Percentiles rank a stretch among this genome's conserved stretches.
These are phyloP conservation scores for Drosophila cardini DNA, from an alignment of 1,140 invertebrate genomes.

Conservation along the genomic window DNA sequence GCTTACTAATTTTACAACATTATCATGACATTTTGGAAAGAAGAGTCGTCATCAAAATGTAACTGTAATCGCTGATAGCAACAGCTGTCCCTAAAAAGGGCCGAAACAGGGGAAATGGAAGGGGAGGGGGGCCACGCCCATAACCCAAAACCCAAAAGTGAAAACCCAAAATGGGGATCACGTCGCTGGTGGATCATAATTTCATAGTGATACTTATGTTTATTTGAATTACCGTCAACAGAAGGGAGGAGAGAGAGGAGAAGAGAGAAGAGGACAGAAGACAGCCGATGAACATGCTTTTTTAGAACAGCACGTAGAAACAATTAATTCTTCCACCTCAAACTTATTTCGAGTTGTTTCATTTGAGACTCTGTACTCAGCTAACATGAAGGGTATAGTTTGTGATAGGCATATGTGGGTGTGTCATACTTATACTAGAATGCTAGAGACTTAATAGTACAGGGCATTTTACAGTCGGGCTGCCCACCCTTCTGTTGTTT, in stretches of 20 bases:
- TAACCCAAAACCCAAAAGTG: not conserved
- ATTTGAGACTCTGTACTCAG: not conserved
- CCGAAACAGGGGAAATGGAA: slow-evolving; percentile 15
- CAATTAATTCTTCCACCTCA: slow-evolving; percentile 60
- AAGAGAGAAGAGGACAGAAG: not conserved
- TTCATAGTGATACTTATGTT: slow-evolving; percentile 44
- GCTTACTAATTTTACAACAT: slow-evolving; percentile 66
- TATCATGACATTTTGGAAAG: slow-evolving; percentile 52
- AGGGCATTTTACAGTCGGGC: no score
- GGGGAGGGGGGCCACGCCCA: slow-evolving; percentile 39
- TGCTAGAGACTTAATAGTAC: no score
- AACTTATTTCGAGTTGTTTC: slow-evolving; percentile 6
- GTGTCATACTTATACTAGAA: no score
- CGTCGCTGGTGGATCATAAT: slow-evolving; percentile 69
- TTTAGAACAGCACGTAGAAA: slow-evolving; percentile 71
- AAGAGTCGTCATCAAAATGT: slow-evolving; percentile 35
- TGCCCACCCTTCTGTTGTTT: not conserved
- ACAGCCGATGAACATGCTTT: slow-evolving; percentile 55
- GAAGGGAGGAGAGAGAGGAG: not conserved
- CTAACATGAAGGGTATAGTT: no score
- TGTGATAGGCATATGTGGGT: no score
- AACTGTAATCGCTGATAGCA: slow-evolving; percentile 58
- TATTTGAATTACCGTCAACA: slow-evolving; percentile 4
- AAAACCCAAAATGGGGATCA: slow-evolving; percentile 56
- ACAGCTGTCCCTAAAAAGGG: slow-evolving; percentile 39